Evolutionary conservation across 2,888 invertebrate genomes (phyloP).

Genomic region (Pseudococcus longispinus): DNA sequence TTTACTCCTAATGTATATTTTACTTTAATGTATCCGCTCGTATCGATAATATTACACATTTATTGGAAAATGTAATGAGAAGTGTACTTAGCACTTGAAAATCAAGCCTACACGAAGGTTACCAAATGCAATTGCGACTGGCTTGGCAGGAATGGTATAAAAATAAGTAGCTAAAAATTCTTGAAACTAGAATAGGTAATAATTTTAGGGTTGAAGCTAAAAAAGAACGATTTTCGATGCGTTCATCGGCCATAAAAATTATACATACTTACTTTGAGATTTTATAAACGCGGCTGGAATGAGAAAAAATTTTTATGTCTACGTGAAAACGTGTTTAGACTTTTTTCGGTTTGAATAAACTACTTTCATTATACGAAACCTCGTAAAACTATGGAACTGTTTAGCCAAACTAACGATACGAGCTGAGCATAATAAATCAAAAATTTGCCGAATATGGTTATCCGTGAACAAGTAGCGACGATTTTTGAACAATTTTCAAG

Average conservation of each 20-base stretch:
- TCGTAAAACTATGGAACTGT: conserved; percentile 15
- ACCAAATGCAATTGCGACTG: not conserved
- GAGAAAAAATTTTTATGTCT: conserved; percentile 20
- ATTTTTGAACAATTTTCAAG: conserved; percentile 33
- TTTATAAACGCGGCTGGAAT: conserved; percentile 28
- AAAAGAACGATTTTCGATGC: not conserved
- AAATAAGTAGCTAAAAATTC: not conserved
- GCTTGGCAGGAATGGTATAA: not conserved
- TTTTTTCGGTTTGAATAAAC: conserved; percentile 34
- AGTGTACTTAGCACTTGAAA: not conserved
- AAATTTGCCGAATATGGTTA: not conserved
- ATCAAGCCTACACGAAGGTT: not conserved
- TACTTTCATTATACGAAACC: conserved; percentile 27
- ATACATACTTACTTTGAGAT: not conserved
- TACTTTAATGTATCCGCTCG: not conserved
- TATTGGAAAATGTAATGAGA: not conserved
- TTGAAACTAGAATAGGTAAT: not conserved
- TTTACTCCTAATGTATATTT: not conserved
- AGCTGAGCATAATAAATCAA: conserved; percentile 34
- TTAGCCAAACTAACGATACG: conserved; percentile 41
- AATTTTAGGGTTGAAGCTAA: not conserved
- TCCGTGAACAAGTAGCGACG: not conserved
- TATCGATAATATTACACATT: not conserved
- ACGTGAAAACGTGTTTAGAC: conserved; percentile 34
- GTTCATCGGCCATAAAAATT: conserved; percentile 12